A percentile compares a stretch with the other conserved stretches of the same genome.
These are phyloP conservation scores for Mesoclemmys tuberculata DNA, from an alignment of 2,113 vertebrate species.

Conservation along the genomic window DNA sequence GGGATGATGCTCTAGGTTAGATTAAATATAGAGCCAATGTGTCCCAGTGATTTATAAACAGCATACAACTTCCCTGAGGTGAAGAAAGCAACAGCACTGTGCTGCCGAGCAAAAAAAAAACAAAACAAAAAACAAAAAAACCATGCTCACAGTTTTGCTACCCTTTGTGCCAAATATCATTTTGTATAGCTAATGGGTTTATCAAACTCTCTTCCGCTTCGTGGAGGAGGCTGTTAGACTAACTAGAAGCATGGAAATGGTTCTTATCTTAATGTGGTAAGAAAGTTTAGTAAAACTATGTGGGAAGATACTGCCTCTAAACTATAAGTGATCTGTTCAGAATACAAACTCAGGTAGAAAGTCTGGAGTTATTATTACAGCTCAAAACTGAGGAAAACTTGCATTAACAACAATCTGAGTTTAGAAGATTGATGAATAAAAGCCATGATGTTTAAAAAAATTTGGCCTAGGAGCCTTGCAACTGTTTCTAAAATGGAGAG, in stretches of 20 bases:
- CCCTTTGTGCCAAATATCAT: not conserved
- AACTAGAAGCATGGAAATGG: not conserved
- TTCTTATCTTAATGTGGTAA: not conserved
- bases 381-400: not conserved
- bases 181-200: not conserved
- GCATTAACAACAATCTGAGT: not conserved
- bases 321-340: not conserved
- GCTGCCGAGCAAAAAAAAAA: not conserved
- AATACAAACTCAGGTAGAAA: not conserved
- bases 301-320: not conserved
- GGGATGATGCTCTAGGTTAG: not conserved
- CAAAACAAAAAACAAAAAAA: not conserved
- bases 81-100: not conserved
- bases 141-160: too few relatives aligned
- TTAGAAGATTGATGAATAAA: not conserved
- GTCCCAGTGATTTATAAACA: not conserved
- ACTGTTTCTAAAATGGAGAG: not conserved
- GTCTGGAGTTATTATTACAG: not conserved
- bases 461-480: not conserved
- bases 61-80: not conserved
- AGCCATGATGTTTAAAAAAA: not conserved
- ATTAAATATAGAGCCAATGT: not conserved
- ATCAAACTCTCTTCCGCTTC: not conserved
- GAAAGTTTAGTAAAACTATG: not conserved
- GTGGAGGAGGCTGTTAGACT: not conserved